Evolutionary conservation across 2,113 vertebrate genomes (phyloP).

Genomic region (Chloroceryle aenea): DNA sequence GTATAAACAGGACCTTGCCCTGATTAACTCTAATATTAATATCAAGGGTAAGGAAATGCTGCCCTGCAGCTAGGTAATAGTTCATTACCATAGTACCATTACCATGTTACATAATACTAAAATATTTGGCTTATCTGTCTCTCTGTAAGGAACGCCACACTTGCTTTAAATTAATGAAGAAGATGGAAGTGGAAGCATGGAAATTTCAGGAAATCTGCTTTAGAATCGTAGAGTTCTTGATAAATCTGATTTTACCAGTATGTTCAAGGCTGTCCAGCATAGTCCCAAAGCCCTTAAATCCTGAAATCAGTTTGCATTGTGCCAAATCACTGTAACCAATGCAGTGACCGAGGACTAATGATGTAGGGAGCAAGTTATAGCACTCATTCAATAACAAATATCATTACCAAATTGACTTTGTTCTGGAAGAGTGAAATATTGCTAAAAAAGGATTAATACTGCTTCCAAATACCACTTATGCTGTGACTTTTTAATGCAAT

Average conservation of each 20-base stretch:
- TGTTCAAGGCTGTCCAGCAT: background rate
- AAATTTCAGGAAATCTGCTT: background rate
- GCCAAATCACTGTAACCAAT: background rate
- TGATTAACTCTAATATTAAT: background rate
- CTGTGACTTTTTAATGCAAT: background rate
- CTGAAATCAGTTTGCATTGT: too few relatives aligned
- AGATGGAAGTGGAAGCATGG: background rate
- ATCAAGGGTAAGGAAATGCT: background rate
- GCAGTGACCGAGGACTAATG: background rate
- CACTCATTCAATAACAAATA: background rate
- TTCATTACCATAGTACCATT: background rate
- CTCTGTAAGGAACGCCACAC: background rate
- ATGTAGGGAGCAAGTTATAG: background rate
- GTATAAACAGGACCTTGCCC: background rate
- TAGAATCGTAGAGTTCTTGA: background rate
- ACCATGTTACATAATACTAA: background rate
- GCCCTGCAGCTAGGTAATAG: background rate
- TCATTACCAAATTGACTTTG: background rate
- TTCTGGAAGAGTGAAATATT: background rate
- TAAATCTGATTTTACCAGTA: background rate
- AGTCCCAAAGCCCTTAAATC: background rate
- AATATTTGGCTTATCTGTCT: background rate
- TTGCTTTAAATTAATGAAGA: background rate
- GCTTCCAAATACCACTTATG: background rate
- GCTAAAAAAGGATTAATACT: background rate